phyloP scores from a whole-genome alignment of 1,140 invertebrate species.

The Hylyphantes graminicola region DNA sequence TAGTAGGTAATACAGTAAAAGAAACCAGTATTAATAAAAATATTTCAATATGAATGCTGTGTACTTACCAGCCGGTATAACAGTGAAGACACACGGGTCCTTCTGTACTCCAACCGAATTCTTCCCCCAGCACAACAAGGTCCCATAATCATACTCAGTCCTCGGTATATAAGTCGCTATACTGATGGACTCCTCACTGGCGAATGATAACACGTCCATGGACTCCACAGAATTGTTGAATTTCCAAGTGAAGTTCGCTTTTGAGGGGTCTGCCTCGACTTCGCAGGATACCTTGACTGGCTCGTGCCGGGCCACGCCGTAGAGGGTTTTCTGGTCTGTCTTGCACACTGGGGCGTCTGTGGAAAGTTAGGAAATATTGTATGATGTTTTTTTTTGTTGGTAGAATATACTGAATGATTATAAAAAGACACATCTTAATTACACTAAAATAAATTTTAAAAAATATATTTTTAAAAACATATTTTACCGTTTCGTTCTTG shows the following conservation, averaged over 20 bases:
- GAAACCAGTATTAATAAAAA: no score
- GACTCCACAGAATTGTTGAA: slow-evolving; percentile 63
- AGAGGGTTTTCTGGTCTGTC: slow-evolving; percentile 60
- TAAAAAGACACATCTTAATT: no score
- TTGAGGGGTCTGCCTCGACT: slow-evolving; percentile 64
- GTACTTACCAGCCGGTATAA: slow-evolving; percentile 85
- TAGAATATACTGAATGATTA: no score
- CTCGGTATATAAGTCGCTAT: slow-evolving; percentile 72
- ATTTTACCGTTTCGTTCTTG: no score
- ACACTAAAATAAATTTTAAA: no score
- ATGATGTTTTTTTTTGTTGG: no score
- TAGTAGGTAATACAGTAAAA: no score
- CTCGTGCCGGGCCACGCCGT: slow-evolving; percentile 63
- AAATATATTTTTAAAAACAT: no score
- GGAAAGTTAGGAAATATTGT: not conserved
- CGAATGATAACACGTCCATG: slow-evolving; percentile 53
- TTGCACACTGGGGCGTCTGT: slow-evolving; percentile 64
- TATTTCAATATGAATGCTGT: not conserved
- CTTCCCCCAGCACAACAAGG: slow-evolving; percentile 84
- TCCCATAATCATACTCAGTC: slow-evolving; percentile 87
- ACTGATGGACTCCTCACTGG: slow-evolving; percentile 77
- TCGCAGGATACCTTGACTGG: slow-evolving; percentile 63
- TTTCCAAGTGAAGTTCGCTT: slow-evolving; percentile 64
- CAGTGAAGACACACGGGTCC: slow-evolving; percentile 88
- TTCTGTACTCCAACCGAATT: slow-evolving; percentile 82